These are phyloP conservation scores for Drosophila eohydei DNA, from an alignment of 2,888 invertebrate genomes.

Conservation along the genomic window DNA sequence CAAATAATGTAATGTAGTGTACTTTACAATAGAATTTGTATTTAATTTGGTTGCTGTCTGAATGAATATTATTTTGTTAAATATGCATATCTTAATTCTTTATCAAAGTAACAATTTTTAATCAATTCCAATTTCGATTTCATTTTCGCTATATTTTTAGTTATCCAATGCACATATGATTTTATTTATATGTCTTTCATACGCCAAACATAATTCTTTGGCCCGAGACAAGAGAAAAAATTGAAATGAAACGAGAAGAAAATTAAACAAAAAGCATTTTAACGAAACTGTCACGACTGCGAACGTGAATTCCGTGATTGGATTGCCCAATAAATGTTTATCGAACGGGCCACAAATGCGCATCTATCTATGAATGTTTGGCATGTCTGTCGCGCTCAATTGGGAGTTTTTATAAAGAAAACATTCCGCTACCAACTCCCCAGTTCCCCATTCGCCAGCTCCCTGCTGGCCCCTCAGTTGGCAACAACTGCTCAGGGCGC, in stretches of 20 bases:
- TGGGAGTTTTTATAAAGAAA: constrained; percentile 67
- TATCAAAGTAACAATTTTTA: neutral
- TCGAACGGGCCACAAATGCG: constrained; percentile 73
- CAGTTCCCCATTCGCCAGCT: constrained; percentile 31
- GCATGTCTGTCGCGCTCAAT: constrained; percentile 49
- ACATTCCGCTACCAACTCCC: constrained; percentile 42
- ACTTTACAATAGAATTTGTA: too few relatives aligned
- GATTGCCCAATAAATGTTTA: constrained; percentile 81
- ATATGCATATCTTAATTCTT: too few relatives aligned
- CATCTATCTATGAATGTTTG: constrained; percentile 70
- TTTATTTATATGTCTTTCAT: constrained; percentile 62
- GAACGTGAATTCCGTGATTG: constrained; percentile 79
- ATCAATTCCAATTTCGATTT: constrained; percentile 37
- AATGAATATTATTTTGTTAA: too few relatives aligned
- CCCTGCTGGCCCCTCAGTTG: neutral
- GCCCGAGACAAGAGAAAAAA: constrained; percentile 10
- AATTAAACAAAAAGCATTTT: constrained; percentile 69
- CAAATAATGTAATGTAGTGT: too few relatives aligned
- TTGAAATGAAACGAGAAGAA: constrained; percentile 33
- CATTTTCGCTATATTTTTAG: constrained; percentile 17
- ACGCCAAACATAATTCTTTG: constrained; percentile 59
- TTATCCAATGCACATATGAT: constrained; percentile 33
- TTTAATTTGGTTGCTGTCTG: too few relatives aligned
- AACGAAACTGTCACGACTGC: constrained; percentile 74
- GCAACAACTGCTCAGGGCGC: constrained; percentile 31